Evolutionary conservation across 2,113 vertebrate species (phyloP).

Genomic region (Proteles cristata): DNA sequence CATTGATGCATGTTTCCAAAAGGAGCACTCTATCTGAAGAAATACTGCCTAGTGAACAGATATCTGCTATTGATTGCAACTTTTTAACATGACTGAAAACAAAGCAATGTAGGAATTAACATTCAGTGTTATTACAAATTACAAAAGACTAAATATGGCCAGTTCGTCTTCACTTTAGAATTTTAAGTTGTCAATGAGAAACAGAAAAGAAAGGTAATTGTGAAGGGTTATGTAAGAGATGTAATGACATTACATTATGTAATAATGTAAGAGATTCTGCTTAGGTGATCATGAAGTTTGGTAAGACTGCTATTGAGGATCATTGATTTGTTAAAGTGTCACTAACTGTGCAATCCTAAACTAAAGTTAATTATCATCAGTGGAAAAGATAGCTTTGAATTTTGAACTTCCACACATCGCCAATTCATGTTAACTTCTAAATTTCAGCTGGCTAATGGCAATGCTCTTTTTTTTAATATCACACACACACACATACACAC

Average conservation of each 20-base stretch:
- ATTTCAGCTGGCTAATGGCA: constrained; percentile 24
- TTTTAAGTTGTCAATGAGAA: constrained; percentile 35
- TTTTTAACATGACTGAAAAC: neutral
- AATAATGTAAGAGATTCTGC: neutral
- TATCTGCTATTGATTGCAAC: neutral
- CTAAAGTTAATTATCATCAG: constrained; percentile 40
- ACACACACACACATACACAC: neutral
- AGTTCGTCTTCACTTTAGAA: neutral
- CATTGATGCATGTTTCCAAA: neutral
- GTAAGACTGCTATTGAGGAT: neutral
- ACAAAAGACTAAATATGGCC: neutral
- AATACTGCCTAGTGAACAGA: neutral
- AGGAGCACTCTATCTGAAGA: neutral
- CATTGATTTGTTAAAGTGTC: neutral
- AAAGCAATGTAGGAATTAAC: neutral
- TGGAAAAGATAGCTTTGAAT: constrained; percentile 32
- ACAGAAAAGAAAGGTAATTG: neutral
- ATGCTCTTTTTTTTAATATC: neutral
- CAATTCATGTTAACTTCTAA: constrained; percentile 39
- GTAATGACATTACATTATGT: no score
- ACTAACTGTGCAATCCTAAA: neutral
- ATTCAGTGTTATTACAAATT: constrained; percentile 29
- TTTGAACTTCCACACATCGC: constrained; percentile 30
- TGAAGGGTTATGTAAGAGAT: neutral
- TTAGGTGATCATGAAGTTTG: neutral